phyloP scores from a whole-genome alignment of 2,797 vertebrate genomes.

The Alfaro cultratus region DNA sequence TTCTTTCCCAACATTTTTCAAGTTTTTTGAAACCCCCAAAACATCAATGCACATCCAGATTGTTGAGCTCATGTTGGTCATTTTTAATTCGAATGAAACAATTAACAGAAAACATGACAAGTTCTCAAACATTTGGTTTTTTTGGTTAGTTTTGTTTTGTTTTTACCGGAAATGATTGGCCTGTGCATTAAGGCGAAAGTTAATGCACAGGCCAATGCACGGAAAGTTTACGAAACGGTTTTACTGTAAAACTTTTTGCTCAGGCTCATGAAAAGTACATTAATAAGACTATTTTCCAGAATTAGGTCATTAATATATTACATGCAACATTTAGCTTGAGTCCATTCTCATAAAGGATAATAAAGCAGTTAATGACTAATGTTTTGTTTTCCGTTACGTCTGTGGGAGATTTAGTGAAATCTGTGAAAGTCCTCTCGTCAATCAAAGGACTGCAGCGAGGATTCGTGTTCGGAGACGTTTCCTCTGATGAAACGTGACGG shows the following conservation, averaged over 20 bases:
- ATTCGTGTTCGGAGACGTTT: not conserved
- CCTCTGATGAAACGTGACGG: not conserved
- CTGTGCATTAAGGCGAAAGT: too few relatives aligned
- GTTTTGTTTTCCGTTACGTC: not conserved
- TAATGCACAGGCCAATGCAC: too few relatives aligned
- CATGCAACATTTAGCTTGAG: not conserved
- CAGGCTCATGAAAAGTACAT: not conserved
- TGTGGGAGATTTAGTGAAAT: not conserved
- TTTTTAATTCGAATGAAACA: too few relatives aligned
- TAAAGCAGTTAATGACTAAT: not conserved
- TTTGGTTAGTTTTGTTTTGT: too few relatives aligned
- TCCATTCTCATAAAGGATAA: not conserved
- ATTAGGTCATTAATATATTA: not conserved
- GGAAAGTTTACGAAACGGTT: not conserved
- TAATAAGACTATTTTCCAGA: not conserved
- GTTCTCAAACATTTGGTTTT: too few relatives aligned
- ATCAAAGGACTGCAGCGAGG: not conserved
- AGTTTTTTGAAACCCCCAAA: too few relatives aligned
- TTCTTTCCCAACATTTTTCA: too few relatives aligned
- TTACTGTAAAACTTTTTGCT: not conserved
- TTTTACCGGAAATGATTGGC: too few relatives aligned
- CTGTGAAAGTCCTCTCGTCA: not conserved
- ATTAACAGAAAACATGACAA: too few relatives aligned
- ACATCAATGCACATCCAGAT: too few relatives aligned
- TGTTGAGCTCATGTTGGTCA: too few relatives aligned